A percentile compares a stretch with the other conserved stretches of the same genome.
phyloP scores from a whole-genome alignment of 2,888 invertebrate species.

The Rotaria socialis region DNA sequence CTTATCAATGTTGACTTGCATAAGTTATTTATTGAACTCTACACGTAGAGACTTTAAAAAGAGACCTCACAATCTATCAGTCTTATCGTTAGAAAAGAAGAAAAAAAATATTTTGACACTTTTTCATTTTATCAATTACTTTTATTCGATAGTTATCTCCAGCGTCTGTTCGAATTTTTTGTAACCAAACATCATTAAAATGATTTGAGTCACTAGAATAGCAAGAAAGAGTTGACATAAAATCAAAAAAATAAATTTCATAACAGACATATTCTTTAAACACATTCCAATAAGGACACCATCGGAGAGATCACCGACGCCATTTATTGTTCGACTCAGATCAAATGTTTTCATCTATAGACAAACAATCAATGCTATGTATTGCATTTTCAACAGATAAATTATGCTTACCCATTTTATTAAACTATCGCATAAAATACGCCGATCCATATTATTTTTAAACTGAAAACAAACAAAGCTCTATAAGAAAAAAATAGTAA shows the following conservation, averaged over 20 bases:
- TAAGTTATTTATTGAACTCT: no score
- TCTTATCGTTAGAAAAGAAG: no score
- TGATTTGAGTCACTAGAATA: conserved; percentile 70
- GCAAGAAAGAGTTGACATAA: background rate
- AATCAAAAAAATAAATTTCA: background rate
- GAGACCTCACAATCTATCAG: no score
- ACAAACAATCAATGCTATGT: background rate
- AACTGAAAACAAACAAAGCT: no score
- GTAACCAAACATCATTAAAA: conserved; percentile 73
- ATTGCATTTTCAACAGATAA: background rate
- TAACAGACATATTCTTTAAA: conserved; percentile 27
- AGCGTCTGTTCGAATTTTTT: conserved; percentile 80
- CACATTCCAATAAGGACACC: conserved; percentile 1
- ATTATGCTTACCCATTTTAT: conserved; percentile 23
- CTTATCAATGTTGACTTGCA: no score
- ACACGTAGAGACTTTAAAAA: no score
- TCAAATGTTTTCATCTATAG: conserved; percentile 33
- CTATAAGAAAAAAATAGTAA: no score
- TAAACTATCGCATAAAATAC: conserved; percentile 9
- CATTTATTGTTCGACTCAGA: background rate
- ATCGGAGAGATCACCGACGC: conserved; percentile 1
- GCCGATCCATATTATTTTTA: background rate
- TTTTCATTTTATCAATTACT: conserved; percentile 59
- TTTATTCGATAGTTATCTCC: conserved; percentile 81
- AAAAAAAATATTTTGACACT: no score